These are phyloP conservation scores for Microctonus hyperodae DNA, from an alignment of 2,888 invertebrate genomes.

Conservation along the genomic window DNA sequence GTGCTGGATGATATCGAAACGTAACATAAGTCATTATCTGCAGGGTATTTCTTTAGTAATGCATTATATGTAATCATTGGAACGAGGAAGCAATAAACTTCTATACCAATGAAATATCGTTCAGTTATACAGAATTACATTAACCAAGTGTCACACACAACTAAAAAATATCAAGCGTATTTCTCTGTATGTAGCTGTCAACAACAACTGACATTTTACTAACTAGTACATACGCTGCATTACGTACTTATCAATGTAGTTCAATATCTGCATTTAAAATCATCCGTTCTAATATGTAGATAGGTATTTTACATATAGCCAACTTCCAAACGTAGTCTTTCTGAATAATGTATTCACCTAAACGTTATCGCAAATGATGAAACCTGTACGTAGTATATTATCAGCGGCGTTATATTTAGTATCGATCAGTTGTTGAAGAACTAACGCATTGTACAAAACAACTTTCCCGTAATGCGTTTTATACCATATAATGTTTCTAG, in stretches of 20 bases:
- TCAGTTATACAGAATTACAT: slow-evolving; percentile 26
- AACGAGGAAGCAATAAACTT: slow-evolving; percentile 41
- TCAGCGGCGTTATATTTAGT: no score
- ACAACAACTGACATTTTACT: slow-evolving; percentile 21
- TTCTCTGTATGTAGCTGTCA: slow-evolving; percentile 4
- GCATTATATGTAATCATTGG: background rate
- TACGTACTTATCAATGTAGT: slow-evolving; percentile 33
- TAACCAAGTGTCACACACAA: slow-evolving; percentile 3
- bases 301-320: no score
- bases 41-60: background rate
- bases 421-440: no score
- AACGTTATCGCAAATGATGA: no score
- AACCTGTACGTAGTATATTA: no score
- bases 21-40: slow-evolving; percentile 23
- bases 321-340: no score
- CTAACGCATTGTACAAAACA: background rate
- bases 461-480: background rate
- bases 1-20: background rate
- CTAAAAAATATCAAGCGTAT: slow-evolving; percentile 10
- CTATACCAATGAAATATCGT: slow-evolving; percentile 38
- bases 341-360: no score
- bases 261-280: slow-evolving; percentile 40
- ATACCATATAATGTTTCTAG: background rate
- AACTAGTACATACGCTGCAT: slow-evolving; percentile 31
- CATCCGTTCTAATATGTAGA: background rate